These are phyloP conservation scores for Bursaphelenchus okinawaensis DNA, from an alignment of 2,888 invertebrate species.

Conservation along the genomic window DNA sequence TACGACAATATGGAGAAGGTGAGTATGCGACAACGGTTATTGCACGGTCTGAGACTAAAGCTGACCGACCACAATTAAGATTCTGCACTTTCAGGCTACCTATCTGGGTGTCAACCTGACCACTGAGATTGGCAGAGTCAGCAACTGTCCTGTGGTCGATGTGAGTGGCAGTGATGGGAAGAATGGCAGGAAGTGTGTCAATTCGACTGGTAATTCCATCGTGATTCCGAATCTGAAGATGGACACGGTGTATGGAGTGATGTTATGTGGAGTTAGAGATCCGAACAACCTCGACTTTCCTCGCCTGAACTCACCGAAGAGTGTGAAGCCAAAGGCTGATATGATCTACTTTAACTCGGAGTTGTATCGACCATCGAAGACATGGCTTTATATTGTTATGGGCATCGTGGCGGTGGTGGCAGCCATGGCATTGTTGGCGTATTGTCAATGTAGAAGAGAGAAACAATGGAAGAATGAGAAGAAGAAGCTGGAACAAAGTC, in stretches of 20 bases:
- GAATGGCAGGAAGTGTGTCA: not conserved
- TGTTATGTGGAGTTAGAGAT: conserved; percentile 49
- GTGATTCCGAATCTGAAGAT: conserved; percentile 33
- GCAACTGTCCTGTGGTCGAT: not conserved
- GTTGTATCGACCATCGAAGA: conserved; percentile 13
- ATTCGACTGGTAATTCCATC: conserved; percentile 22
- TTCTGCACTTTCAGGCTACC: not conserved
- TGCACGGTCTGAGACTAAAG: no score
- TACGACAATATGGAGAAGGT: conserved; percentile 36
- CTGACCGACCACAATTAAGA: not conserved
- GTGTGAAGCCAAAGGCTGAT: conserved; percentile 31
- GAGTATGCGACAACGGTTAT: conserved; percentile 1
- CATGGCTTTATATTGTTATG: conserved; percentile 30
- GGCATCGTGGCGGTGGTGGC: conserved; percentile 17
- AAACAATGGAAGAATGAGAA: conserved; percentile 19
- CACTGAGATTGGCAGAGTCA: not conserved
- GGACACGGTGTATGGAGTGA: conserved; percentile 45
- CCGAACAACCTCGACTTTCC: conserved; percentile 40
- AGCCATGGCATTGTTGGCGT: not conserved
- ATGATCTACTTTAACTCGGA: conserved; percentile 25
- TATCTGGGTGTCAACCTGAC: not conserved
- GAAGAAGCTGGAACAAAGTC: conserved; percentile 23
- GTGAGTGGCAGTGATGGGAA: not conserved
- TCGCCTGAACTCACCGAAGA: conserved; percentile 21
- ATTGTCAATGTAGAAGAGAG: conserved; percentile 13